Conservation (phyloP, 2,797 vertebrate genomes). For the Microctenopoma lineatum region DNA sequence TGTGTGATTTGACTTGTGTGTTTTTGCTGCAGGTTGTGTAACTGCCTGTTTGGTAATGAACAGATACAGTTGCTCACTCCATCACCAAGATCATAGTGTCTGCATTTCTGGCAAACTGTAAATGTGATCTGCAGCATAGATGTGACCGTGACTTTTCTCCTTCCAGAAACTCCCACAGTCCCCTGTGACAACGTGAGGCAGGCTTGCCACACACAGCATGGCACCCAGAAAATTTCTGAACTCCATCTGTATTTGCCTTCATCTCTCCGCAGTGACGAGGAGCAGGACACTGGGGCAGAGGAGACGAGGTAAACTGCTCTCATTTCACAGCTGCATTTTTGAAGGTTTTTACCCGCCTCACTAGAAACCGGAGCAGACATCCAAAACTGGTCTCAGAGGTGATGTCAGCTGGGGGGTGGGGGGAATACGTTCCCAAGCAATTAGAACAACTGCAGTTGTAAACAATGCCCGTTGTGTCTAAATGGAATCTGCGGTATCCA, state of each 20-base stretch:
- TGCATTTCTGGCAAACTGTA: conserved; percentile 21
- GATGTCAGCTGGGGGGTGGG: too few relatives aligned
- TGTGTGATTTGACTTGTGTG: conserved; percentile 35
- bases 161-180: conserved; percentile 34
- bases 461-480: conserved; percentile 40
- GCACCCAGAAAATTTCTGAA: conserved; percentile 22
- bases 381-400: conserved; percentile 52
- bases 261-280: conserved; percentile 49
- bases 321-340: conserved; percentile 53
- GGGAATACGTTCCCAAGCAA: too few relatives aligned
- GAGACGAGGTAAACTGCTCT: conserved; percentile 49
- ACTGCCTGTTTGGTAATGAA: conserved; percentile 33
- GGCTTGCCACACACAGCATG: background rate
- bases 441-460: conserved; percentile 45
- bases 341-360: conserved; percentile 14
- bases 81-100: conserved; percentile 21
- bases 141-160: conserved; percentile 27
- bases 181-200: background rate
- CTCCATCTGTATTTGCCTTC: conserved; percentile 75
- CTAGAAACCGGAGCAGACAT: conserved; percentile 48
- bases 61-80: conserved; percentile 39
- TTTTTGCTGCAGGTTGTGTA: conserved; percentile 47
- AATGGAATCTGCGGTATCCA: conserved; percentile 38
- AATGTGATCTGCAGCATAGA: conserved; percentile 49
- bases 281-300: conserved; percentile 14